phyloP scores from a whole-genome alignment of 2,113 vertebrate genomes.

The Ondatra zibethicus region DNA sequence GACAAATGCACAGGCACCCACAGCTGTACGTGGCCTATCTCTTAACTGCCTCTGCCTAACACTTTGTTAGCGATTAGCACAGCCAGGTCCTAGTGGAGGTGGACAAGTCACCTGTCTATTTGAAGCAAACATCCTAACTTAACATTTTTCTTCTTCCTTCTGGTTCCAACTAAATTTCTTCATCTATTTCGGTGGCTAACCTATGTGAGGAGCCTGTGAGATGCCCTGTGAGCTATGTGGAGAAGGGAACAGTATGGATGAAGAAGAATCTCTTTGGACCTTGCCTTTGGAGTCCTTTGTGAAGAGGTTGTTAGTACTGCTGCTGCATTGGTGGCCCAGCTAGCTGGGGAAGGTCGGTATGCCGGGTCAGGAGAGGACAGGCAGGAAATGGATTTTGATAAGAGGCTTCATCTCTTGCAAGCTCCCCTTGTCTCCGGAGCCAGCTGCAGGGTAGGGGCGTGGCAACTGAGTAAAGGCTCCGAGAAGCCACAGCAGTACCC shows the following conservation, averaged over 20 bases:
- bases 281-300: background rate
- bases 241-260: background rate
- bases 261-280: background rate
- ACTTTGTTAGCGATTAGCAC: background rate
- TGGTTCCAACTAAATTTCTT: slow-evolving; percentile 30
- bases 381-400: slow-evolving; percentile 76
- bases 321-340: slow-evolving; percentile 34
- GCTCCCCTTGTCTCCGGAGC: slow-evolving; percentile 4
- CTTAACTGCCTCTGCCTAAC: background rate
- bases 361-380: slow-evolving; percentile 30
- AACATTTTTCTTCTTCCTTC: background rate
- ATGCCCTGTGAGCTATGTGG: background rate
- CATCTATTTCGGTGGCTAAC: background rate
- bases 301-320: background rate
- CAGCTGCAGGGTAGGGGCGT: slow-evolving; percentile 27
- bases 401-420: slow-evolving; percentile 51
- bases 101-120: background rate
- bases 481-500: background rate
- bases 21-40: background rate
- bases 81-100: background rate
- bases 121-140: background rate
- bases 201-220: background rate
- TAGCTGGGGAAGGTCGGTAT: slow-evolving; percentile 61
- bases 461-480: background rate
- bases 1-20: too few species aligned